phyloP scores from a whole-genome alignment of 2,888 invertebrate species.

The Itoplectis maculator region DNA sequence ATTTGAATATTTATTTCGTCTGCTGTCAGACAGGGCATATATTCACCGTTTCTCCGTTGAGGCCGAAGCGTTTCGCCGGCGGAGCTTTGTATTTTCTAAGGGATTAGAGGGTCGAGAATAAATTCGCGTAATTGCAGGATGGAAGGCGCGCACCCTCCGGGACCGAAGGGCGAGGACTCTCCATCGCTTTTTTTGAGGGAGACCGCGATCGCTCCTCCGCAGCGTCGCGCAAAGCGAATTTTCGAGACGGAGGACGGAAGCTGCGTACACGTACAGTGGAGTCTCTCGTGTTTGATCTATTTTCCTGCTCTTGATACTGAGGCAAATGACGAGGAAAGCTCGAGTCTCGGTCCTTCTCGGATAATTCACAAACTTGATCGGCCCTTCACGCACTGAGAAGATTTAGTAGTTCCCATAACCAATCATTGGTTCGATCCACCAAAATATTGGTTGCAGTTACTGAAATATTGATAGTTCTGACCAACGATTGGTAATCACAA shows the following conservation, averaged over 20 bases:
- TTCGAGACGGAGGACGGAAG: slow-evolving; percentile 50
- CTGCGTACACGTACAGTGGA: background rate
- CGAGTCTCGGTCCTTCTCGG: too few relatives aligned
- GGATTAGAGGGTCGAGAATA: slow-evolving; percentile 48
- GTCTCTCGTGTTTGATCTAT: background rate
- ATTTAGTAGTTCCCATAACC: too few relatives aligned
- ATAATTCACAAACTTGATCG: too few relatives aligned
- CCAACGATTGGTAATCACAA: too few relatives aligned
- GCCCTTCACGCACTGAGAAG: too few relatives aligned
- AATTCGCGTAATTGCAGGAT: slow-evolving; percentile 56
- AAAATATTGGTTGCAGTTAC: too few relatives aligned
- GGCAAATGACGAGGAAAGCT: too few relatives aligned
- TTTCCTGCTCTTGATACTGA: background rate
- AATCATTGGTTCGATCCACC: too few relatives aligned
- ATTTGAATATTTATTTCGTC: slow-evolving; percentile 37
- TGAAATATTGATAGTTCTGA: too few relatives aligned
- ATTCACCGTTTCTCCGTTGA: slow-evolving; percentile 6
- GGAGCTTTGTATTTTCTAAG: slow-evolving; percentile 29
- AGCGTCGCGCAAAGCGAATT: slow-evolving; percentile 66
- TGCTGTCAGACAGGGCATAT: background rate
- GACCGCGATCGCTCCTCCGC: slow-evolving; percentile 29
- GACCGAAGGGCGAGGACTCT: background rate
- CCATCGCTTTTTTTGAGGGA: slow-evolving; percentile 19
- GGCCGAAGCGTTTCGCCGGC: slow-evolving; percentile 9
- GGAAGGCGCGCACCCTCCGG: background rate